phyloP scores from a whole-genome alignment of 2,113 vertebrate species.

The Sylvicapra grimmia region DNA sequence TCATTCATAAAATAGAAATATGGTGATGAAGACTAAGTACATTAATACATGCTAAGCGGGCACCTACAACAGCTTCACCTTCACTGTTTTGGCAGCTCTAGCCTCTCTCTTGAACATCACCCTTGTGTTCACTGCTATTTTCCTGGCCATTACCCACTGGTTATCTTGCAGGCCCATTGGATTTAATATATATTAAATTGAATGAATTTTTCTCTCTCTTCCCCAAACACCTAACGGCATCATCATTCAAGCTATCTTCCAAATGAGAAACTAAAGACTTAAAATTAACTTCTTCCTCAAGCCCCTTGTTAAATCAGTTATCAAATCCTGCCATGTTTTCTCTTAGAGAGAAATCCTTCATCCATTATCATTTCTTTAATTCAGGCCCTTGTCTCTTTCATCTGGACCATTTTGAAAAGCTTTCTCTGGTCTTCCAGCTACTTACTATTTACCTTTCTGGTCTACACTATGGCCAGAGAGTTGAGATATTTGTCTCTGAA shows the following conservation, averaged over 20 bases:
- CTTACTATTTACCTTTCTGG: not conserved
- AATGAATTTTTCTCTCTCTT: not conserved
- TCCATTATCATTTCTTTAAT: not conserved
- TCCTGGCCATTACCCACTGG: not conserved
- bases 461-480: not conserved
- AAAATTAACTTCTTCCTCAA: not conserved
- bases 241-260: not conserved
- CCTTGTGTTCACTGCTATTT: not conserved
- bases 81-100: not conserved
- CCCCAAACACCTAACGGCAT: not conserved
- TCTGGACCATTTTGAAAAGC: not conserved
- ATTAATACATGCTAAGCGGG: not conserved
- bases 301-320: not conserved
- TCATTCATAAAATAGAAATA: not conserved
- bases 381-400: not conserved
- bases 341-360: not conserved
- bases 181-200: not conserved
- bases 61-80: not conserved
- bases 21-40: not conserved
- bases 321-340: not conserved
- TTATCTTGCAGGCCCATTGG: not conserved
- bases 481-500: not conserved
- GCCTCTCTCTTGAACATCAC: not conserved
- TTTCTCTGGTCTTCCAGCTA: not conserved
- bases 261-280: not conserved